phyloP scores from a whole-genome alignment of 2,113 vertebrate genomes.

The Zeus faber region DNA sequence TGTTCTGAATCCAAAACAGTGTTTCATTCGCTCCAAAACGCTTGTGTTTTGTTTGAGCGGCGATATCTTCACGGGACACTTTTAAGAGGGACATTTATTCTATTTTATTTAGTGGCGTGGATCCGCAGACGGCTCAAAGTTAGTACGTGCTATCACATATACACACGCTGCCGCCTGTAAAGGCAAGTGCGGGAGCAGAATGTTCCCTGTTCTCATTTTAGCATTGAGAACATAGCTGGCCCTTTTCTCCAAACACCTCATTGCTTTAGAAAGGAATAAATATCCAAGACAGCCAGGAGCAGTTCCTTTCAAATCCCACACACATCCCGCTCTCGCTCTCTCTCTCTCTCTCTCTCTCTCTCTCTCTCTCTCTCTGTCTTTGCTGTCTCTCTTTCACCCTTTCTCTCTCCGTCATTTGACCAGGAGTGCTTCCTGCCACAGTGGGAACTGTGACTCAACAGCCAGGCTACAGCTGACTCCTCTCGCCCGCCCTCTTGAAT shows the following conservation, averaged over 20 bases:
- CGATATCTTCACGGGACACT: too few relatives aligned
- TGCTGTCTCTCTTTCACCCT: conserved; percentile 30
- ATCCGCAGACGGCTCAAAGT: too few relatives aligned
- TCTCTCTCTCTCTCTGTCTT: conserved; percentile 23
- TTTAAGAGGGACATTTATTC: too few relatives aligned
- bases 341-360: conserved; percentile 30
- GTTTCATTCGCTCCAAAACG: too few relatives aligned
- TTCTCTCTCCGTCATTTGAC: conserved; percentile 66
- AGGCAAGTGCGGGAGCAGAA: conserved; percentile 46
- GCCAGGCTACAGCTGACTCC: conserved; percentile 63
- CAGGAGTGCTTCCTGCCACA: conserved; percentile 74
- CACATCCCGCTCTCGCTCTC: conserved; percentile 43
- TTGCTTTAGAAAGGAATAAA: conserved; percentile 71
- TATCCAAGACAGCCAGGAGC: conserved; percentile 71
- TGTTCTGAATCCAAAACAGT: too few relatives aligned
- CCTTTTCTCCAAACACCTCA: conserved; percentile 67
- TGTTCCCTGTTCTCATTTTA: conserved; percentile 48
- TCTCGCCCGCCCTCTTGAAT: conserved; percentile 67
- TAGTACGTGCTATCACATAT: conserved; percentile 24
- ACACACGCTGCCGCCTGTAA: conserved; percentile 12
- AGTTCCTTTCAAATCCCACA: conserved; percentile 73
- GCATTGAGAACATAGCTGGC: conserved; percentile 56
- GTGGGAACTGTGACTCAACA: conserved; percentile 75
- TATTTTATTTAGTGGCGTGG: too few relatives aligned
- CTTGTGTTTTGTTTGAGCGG: too few relatives aligned